Percentiles rank a stretch among this genome's conserved stretches.
Evolutionary conservation across 2,113 vertebrate genomes (phyloP).

Genomic region (Ceyx melanurus): DNA sequence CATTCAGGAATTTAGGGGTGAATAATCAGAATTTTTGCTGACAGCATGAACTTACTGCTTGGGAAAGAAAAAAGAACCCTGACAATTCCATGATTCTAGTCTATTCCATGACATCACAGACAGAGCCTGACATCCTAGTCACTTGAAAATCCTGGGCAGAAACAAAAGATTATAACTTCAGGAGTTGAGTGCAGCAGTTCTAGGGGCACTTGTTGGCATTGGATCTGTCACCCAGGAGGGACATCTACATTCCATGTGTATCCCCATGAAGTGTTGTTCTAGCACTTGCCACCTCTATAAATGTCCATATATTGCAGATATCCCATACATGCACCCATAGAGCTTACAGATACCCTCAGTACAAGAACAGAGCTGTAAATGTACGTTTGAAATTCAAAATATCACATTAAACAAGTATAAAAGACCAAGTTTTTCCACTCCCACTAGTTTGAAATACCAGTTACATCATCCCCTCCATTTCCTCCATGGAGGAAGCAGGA

Average conservation of each 20-base stretch:
- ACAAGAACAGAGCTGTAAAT: neutral
- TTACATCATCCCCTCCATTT: neutral
- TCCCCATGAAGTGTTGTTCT: neutral
- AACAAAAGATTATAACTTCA: neutral
- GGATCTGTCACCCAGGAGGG: neutral
- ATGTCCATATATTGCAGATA: neutral
- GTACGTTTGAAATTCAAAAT: neutral
- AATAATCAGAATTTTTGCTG: neutral
- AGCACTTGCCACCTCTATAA: neutral
- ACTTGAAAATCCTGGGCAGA: neutral
- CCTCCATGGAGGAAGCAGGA: neutral
- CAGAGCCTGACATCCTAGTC: neutral
- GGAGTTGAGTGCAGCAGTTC: neutral
- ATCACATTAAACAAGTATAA: neutral
- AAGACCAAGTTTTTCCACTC: neutral
- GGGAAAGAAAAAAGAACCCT: neutral
- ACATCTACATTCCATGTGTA: rapidly evolving
- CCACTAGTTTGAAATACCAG: neutral
- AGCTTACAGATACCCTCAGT: neutral
- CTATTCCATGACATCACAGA: neutral
- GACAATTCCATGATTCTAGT: too few relatives aligned
- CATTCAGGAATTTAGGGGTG: neutral
- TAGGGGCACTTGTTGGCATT: neutral
- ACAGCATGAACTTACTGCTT: neutral
- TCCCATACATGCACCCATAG: too few relatives aligned